These are phyloP conservation scores for Carollia perspicillata DNA, from an alignment of 2,113 vertebrate genomes.

Conservation along the genomic window DNA sequence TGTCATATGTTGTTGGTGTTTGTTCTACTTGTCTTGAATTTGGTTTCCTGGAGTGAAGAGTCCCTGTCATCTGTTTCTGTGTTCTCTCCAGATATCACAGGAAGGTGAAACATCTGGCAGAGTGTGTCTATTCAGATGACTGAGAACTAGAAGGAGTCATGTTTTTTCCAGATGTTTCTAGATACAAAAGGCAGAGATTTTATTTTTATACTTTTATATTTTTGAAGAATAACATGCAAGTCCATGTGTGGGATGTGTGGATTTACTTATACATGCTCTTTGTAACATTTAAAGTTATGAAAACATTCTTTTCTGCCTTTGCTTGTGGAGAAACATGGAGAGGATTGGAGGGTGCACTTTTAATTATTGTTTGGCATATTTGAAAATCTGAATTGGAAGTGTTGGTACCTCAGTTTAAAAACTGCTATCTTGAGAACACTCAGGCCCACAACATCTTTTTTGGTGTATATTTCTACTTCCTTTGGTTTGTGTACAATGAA, in stretches of 20 bases:
- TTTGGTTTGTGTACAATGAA: neutral
- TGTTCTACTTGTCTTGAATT: neutral
- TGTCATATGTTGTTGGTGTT: neutral
- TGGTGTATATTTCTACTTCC: neutral
- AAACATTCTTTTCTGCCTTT: neutral
- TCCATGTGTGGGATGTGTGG: neutral
- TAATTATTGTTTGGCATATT: neutral
- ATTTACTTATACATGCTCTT: neutral
- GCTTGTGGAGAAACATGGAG: neutral
- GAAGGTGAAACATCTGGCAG: neutral
- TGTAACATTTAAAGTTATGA: neutral
- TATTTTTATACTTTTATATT: slow-evolving; percentile 63
- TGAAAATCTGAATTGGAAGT: neutral
- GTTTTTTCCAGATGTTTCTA: neutral
- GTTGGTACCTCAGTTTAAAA: neutral
- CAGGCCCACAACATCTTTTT: neutral
- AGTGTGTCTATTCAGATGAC: neutral
- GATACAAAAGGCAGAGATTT: slow-evolving; percentile 29
- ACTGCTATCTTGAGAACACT: neutral
- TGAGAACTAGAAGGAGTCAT: neutral
- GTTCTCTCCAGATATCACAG: neutral
- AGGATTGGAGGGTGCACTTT: neutral
- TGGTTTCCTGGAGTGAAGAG: neutral
- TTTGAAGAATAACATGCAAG: slow-evolving; percentile 4
- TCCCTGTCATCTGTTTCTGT: neutral